Evolutionary conservation across 2,888 invertebrate species (phyloP), one percentile per base, ranked within the genome.

Genomic region (Lutraria lutraria): DNA sequence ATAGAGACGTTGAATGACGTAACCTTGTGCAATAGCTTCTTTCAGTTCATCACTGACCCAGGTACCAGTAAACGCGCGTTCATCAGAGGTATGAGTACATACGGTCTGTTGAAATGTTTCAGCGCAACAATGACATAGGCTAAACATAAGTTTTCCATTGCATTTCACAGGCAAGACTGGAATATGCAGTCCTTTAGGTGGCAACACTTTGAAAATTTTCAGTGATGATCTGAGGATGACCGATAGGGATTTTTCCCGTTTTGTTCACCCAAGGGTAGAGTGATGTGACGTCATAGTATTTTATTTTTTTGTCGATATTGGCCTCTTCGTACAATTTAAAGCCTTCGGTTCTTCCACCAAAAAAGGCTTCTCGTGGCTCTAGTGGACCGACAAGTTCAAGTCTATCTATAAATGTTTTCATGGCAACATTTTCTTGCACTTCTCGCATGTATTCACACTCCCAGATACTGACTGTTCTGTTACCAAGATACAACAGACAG

Each of bases 111-210:
- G n/a, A 43, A 80, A 53, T 15, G 80, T 60, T 81, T 92, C 87
- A 43, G 31, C 81, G 54, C 89, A 91, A 0, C 83, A 93, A 19
- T 94, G 90, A 92, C 96, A 97, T 0, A 97, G 89, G 0, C 93
- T 91, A 93, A 97, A 97, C 89, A 96, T 86, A 29, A 97, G 87
- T 88, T 95, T 95, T 0, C 91, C 93, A 86, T 95, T 93, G 60
- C 92, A 90, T 88, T 93, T 93, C 1, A 87, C 76, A 0, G 96
- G 96, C 29, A 96, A 87, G 0, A 96, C 95, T 6, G 95, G 95
- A 80, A 94, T 93, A 79, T 92, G 96, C 1, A 96, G 87, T 8
- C 88, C 79, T 60, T 88, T 63, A 6, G 94, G 95, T 0, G 95
- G 94, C 25, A 94, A 15, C 0, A 95, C 88, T 86, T 89, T 93